phyloP scores from a whole-genome alignment of 2,797 vertebrate genomes.

The Moxostoma hubbsi region DNA sequence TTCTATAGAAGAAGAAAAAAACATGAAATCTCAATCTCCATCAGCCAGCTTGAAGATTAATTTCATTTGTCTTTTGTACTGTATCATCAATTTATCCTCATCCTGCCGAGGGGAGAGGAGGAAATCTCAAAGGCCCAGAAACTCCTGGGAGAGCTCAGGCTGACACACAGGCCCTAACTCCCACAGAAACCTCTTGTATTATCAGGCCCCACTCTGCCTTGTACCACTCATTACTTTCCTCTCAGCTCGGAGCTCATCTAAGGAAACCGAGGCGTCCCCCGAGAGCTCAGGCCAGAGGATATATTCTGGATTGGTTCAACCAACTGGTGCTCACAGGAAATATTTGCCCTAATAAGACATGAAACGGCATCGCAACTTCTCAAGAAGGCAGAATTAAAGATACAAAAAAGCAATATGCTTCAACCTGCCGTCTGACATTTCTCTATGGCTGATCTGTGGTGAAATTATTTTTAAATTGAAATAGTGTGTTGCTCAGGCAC shows the following conservation, averaged over 20 bases:
- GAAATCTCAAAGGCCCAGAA: conserved; percentile 75
- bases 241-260: conserved; percentile 80
- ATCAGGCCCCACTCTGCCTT: conserved; percentile 77
- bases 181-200: conserved; percentile 83
- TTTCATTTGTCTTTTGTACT: conserved; percentile 82
- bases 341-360: conserved; percentile 75
- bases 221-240: conserved; percentile 85
- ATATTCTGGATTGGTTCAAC: conserved; percentile 76
- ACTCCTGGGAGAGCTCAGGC: conserved; percentile 78
- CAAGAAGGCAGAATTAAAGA: conserved; percentile 27
- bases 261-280: conserved; percentile 75
- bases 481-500: conserved; percentile 12
- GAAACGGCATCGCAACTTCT: conserved; percentile 68
- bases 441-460: neutral
- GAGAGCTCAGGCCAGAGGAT: conserved; percentile 75
- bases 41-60: conserved; percentile 80
- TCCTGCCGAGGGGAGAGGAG: conserved; percentile 65
- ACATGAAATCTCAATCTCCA: conserved; percentile 73
- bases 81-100: conserved; percentile 84
- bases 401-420: conserved; percentile 50
- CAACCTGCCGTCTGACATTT: neutral
- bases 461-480: conserved; percentile 32
- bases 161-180: conserved; percentile 81
- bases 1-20: conserved; percentile 54
- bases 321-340: conserved; percentile 72